Percentiles rank a stretch among this genome's conserved stretches.
These are phyloP conservation scores for Orchesellides sinensis DNA, from an alignment of 2,888 invertebrate species.

Conservation along the genomic window DNA sequence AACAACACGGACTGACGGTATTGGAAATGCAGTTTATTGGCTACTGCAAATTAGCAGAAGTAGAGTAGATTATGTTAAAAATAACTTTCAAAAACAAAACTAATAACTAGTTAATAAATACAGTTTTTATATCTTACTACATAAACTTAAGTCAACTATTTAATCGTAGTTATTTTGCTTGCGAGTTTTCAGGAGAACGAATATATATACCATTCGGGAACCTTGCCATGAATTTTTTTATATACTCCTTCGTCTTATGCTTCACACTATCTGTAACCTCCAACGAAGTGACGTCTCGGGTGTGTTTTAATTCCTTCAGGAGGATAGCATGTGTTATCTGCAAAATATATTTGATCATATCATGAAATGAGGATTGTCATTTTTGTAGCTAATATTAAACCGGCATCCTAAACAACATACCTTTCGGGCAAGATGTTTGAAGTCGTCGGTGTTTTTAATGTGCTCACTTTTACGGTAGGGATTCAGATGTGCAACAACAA, in stretches of 20 bases:
- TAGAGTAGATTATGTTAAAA: too few relatives aligned
- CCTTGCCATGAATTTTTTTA: constrained; percentile 96
- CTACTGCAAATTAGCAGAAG: too few relatives aligned
- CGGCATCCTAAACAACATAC: too few relatives aligned
- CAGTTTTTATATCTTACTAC: neutral
- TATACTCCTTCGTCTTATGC: constrained; percentile 95
- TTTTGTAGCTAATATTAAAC: neutral
- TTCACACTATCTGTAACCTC: constrained; percentile 94
- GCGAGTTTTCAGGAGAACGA: constrained; percentile 80
- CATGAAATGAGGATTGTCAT: too few relatives aligned
- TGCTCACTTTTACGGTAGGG: constrained; percentile 90
- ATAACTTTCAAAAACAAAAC: too few relatives aligned
- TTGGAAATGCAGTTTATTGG: too few relatives aligned
- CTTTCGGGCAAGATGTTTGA: constrained; percentile 96
- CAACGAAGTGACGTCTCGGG: constrained; percentile 89
- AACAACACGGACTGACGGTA: too few relatives aligned
- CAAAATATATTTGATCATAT: constrained; percentile 24
- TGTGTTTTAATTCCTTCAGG: constrained; percentile 95
- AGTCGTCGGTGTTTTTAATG: constrained; percentile 93
- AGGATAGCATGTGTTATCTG: constrained; percentile 97
- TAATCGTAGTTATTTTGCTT: constrained; percentile 14
- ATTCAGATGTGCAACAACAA: constrained; percentile 91
- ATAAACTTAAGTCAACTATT: too few relatives aligned
- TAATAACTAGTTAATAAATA: too few relatives aligned
- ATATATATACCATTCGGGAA: constrained; percentile 87